Base-by-base conservation (phyloP, 2,113 vertebrate species). In the Mandrillus leucophaeus region DNA sequence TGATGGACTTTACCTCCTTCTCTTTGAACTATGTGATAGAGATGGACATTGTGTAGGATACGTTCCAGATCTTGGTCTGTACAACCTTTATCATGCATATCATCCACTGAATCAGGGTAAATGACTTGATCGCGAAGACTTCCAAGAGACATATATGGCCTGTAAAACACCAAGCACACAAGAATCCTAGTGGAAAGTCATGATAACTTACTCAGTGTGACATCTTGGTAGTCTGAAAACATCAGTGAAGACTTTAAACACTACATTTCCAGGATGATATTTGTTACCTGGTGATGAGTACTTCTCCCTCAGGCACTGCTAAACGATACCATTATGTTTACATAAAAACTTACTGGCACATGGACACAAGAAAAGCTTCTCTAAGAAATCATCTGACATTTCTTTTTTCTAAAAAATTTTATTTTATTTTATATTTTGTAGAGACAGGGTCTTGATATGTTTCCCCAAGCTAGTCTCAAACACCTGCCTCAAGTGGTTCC, bases 131-230 rank as follows among this genome's bases (percentile, higher is more conserved):
- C 99, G 35, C 99, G 99, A 61, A 99, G 99, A 0, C 99, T 99
- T 95, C 99, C 99, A 87, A 99, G 98, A 61, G 99, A 99, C 99
- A 99, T 99, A 95, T 99, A 99, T 8, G 99, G 99, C 98, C 99
- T 99, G 97, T 70, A 88, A 98, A 97, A 96, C 16, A 94, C 83
- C 93, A 96, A 45, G 27, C 57, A 96, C 95, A 98, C 0, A 2
- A 10, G 25, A 95, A 27, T 85, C 61, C 4, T 57, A 80, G 30
- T 48, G 70, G 25, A 90, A 93, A 96, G 18, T 2, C 0, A 93
- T 14, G 25, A 45, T 80, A 68, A 38, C 57, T 78, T 94, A 66
- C 38, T 95, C 87, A 66, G 10, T 1, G 1, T 83, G 79, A 87
- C 61, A 88, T 79, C 64, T 45, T 91, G 32, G 43, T 48, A 22